These are phyloP conservation scores for Meandrina meandrites DNA, from an alignment of 92 coral and sea anemone genomes.

Conservation along the genomic window DNA sequence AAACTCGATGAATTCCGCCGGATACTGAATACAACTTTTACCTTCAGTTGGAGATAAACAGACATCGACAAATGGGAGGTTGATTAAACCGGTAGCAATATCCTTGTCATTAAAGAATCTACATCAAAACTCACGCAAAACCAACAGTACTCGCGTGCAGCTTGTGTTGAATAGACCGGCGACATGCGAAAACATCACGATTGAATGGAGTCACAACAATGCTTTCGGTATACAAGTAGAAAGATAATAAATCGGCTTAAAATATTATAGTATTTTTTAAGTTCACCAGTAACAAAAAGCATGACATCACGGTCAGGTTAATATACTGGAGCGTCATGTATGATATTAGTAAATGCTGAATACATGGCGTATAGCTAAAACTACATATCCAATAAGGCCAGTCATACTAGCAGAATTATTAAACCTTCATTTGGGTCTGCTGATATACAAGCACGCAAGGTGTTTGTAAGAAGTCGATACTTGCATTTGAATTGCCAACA, in stretches of 20 bases:
- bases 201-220: slow-evolving; percentile 5
- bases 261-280: background rate
- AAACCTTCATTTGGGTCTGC: background rate
- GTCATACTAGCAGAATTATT: background rate
- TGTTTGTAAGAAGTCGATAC: background rate
- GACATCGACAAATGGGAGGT: background rate
- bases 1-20: background rate
- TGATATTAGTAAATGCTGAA: background rate
- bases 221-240: background rate
- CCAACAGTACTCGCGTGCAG: background rate
- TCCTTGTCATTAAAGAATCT: background rate
- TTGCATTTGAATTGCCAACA: background rate
- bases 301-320: slow-evolving; percentile 11
- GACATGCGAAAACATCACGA: background rate
- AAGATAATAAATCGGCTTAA: slow-evolving; percentile 21
- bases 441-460: background rate
- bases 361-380: background rate
- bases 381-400: background rate
- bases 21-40: background rate
- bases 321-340: background rate
- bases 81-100: background rate
- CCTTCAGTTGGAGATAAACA: background rate
- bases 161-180: background rate
- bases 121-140: background rate
- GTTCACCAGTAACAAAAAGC: background rate